Percentiles rank a stretch among this genome's conserved stretches.
These are phyloP conservation scores for Drosophila teissieri DNA, from an alignment of 1,140 invertebrate species.

Conservation along the genomic window DNA sequence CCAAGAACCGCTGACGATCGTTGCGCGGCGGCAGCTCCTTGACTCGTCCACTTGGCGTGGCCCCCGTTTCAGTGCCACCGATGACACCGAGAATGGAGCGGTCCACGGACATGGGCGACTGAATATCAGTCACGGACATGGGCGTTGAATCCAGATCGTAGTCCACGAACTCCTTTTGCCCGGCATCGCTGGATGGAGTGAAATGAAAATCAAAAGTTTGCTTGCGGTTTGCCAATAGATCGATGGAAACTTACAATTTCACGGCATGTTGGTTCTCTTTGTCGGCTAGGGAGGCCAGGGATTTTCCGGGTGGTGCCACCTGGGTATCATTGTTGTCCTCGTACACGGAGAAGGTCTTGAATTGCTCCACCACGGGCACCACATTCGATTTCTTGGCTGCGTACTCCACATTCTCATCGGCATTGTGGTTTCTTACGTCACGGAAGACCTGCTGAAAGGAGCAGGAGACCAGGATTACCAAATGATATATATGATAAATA, in stretches of 20 bases:
- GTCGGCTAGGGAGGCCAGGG: slow-evolving; percentile 24
- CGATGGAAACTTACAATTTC: slow-evolving; percentile 41
- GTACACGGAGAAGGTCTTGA: slow-evolving; percentile 90
- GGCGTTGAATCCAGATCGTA: slow-evolving; percentile 68
- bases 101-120: slow-evolving; percentile 81
- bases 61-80: slow-evolving; percentile 8
- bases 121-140: slow-evolving; percentile 83
- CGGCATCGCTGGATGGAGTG: slow-evolving; percentile 12
- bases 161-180: slow-evolving; percentile 22
- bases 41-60: neutral
- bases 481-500: no score
- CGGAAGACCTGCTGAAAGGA: slow-evolving; percentile 57
- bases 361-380: slow-evolving; percentile 87
- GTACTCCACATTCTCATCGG: slow-evolving; percentile 50
- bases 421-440: slow-evolving; percentile 48
- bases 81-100: slow-evolving; percentile 47
- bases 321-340: slow-evolving; percentile 86
- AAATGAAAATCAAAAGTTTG: neutral
- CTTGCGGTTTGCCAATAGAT: neutral
- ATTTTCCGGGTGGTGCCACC: slow-evolving; percentile 31
- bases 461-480: no score
- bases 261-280: slow-evolving; percentile 63
- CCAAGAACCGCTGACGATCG: slow-evolving; percentile 86
- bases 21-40: slow-evolving; percentile 63
- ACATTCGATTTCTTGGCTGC: slow-evolving; percentile 68